Conservation (phyloP, 2,797 vertebrate species). For the Halcyon badia region DNA sequence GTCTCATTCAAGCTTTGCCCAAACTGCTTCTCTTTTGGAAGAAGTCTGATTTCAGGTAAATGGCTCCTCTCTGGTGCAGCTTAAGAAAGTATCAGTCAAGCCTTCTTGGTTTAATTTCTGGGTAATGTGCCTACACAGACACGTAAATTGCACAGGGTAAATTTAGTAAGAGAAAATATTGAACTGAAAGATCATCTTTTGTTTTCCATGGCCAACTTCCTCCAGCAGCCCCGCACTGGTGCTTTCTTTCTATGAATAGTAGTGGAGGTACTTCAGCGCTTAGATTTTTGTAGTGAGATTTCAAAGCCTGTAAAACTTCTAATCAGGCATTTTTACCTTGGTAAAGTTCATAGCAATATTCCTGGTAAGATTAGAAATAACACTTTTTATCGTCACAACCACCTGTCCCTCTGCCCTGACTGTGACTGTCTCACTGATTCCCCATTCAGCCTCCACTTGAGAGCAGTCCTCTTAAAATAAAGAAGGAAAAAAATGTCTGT, state of each 20-base stretch:
- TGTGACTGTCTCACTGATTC: background rate
- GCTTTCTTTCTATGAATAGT: background rate
- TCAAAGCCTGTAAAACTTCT: background rate
- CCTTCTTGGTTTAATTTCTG: slow-evolving; percentile 31
- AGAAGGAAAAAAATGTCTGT: background rate
- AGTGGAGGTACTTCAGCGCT: background rate
- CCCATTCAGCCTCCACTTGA: background rate
- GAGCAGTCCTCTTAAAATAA: background rate
- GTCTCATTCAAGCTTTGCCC: background rate
- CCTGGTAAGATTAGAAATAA: background rate
- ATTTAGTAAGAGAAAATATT: background rate
- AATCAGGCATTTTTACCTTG: background rate
- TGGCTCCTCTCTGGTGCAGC: background rate
- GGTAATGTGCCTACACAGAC: background rate
- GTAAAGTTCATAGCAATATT: background rate
- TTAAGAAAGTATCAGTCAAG: background rate
- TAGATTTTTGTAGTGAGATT: background rate
- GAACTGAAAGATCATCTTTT: background rate
- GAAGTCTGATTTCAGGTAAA: slow-evolving; percentile 35
- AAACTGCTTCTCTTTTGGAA: background rate
- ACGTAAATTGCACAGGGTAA: background rate
- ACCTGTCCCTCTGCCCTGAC: background rate
- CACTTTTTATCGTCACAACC: background rate
- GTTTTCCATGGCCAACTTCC: background rate
- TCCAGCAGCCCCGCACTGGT: accelerated